Base-by-base conservation (phyloP, 2,113 vertebrate genomes). In the Boulengeromyrus knoepffleri region DNA sequence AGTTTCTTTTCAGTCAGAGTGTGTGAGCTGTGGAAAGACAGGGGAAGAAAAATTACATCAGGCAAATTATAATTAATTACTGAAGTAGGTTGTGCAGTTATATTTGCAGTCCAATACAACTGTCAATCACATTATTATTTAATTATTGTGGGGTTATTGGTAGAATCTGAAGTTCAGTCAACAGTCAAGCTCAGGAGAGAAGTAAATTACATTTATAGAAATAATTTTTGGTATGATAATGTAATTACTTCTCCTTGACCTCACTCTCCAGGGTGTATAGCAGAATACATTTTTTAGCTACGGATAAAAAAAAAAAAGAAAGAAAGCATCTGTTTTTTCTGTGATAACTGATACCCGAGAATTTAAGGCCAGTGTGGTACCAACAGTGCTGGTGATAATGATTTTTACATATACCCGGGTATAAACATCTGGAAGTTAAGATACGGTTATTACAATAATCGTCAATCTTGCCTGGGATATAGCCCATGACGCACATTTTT, bases 401-500 rank as follows among this genome's bases (percentile, higher is more conserved):
- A 47, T 85, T 66, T 90, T 87, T 90, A 88, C 56, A 9, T 27
- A n/a, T 39, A 66, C 87, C 86, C 42, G 47, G n/a, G 39, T 27
- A 27, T 86, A 91, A 90, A 86, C 27, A 46, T 53, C 80, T 85
- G 39, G 47, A 89, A 88, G 89, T 89, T 85, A 83, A 86, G 80
- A 92, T 74, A 49, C 36, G n/a, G 88, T 89, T 89, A 91, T 91
- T 90, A 87, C 87, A 86, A 88, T 89, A 88, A 91, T 90, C 50
- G 87, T 45, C 15, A 31, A 45, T 74, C 36, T 42, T 80, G 42
- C 15, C n/a, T 45, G 47, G 45, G n/a, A 74, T 4, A 39, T 45
- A 31, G 3, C n/a, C n/a, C 4, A 24, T 52, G 50, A 6, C 1
- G 50, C 52, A n/a, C 31, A 42, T n/a, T 36, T 39, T 85, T 49